A percentile compares a stretch with the other conserved stretches of the same genome.
Conservation (phyloP, 2,888 invertebrate genomes). For the Petrophora chlorosata region DNA sequence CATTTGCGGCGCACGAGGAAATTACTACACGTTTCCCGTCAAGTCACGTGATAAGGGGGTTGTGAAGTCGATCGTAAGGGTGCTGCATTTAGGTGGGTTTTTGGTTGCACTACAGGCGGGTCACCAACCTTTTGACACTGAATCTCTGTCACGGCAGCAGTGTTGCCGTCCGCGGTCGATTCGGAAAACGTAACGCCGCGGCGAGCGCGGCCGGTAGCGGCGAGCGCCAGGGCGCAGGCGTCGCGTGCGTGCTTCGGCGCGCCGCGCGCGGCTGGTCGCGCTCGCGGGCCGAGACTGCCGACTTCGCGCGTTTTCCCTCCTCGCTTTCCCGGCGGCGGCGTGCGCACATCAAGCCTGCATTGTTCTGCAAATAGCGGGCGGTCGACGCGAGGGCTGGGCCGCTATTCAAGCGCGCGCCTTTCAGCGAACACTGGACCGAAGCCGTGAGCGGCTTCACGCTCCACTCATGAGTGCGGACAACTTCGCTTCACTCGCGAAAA, state of each 20-base stretch:
- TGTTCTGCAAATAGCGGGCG: conserved; percentile 78
- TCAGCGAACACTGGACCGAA: conserved; percentile 53
- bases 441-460: conserved; percentile 51
- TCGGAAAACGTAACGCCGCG: conserved; percentile 81
- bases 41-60: conserved; percentile 44
- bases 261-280: conserved; percentile 80
- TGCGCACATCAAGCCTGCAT: conserved; percentile 81
- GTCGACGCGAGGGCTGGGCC: conserved; percentile 65
- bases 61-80: conserved; percentile 46
- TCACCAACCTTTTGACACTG: conserved; percentile 83
- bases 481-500: conserved; percentile 46
- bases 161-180: conserved; percentile 74
- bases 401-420: conserved; percentile 64
- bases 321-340: conserved; percentile 78
- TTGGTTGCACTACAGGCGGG: conserved; percentile 58
- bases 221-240: conserved; percentile 79
- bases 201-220: conserved; percentile 71
- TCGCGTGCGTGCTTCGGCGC: conserved; percentile 66
- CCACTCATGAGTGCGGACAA: conserved; percentile 49
- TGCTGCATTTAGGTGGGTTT: conserved; percentile 56
- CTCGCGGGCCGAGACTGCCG: conserved; percentile 75
- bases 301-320: conserved; percentile 72
- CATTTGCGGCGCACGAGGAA: conserved; percentile 66
- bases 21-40: conserved; percentile 48
- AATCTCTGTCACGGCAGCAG: conserved; percentile 75